These are phyloP conservation scores for Grammomys surdaster DNA, from an alignment of 2,113 vertebrate genomes.

Conservation along the genomic window DNA sequence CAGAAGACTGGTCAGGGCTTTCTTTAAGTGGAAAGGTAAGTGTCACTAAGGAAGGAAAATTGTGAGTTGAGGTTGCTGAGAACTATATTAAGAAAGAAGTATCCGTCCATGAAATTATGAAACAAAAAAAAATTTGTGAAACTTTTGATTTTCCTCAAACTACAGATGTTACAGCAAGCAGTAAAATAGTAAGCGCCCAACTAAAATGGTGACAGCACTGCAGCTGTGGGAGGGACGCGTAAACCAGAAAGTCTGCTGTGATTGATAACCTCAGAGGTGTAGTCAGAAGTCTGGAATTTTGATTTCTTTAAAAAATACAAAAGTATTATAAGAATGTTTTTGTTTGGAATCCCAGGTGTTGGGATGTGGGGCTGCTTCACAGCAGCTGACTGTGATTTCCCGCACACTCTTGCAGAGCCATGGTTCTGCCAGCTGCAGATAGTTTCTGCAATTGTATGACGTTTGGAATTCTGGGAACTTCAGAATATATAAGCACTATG, in stretches of 20 bases:
- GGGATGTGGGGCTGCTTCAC: no score
- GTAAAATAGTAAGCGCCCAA: not conserved
- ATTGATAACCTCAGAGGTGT: not conserved
- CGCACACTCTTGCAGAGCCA: no score
- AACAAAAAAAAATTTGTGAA: not conserved
- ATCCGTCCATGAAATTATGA: not conserved
- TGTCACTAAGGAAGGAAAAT: not conserved
- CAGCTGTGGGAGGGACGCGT: not conserved
- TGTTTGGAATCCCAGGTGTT: no score
- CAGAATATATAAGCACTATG: no score
- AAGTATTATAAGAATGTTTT: no score
- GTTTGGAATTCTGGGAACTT: no score
- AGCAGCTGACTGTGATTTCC: no score
- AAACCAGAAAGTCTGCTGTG: not conserved
- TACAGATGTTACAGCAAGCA: not conserved
- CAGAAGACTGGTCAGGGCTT: not conserved
- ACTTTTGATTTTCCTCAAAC: not conserved
- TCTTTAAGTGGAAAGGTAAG: not conserved
- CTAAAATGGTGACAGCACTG: not conserved
- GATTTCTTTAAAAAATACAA: no score
- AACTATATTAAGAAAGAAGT: not conserved
- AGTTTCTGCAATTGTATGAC: no score
- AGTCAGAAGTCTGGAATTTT: no score
- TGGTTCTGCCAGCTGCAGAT: no score
- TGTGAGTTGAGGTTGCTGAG: not conserved